phyloP scores from a whole-genome alignment of 2,888 invertebrate genomes.

The Amphipyra tragopoginis region DNA sequence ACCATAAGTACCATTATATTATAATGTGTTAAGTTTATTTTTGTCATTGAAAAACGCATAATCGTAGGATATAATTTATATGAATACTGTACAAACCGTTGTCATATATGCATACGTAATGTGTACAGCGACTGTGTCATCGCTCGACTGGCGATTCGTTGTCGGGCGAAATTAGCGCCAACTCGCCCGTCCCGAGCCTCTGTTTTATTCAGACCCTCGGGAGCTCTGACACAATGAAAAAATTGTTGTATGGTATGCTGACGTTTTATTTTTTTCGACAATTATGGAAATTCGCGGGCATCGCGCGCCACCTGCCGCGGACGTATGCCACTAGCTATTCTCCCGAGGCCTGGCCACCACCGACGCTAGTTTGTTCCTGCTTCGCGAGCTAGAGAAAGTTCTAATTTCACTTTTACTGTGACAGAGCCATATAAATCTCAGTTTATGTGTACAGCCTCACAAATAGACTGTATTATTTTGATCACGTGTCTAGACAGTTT shows the following conservation, averaged over 20 bases:
- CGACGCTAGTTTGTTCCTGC: conserved; percentile 67
- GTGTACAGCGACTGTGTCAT: conserved; percentile 69
- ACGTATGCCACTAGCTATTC: conserved; percentile 52
- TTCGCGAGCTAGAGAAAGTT: conserved; percentile 71
- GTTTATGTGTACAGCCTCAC: conserved; percentile 29
- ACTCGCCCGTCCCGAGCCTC: conserved; percentile 77
- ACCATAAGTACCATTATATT: conserved; percentile 11
- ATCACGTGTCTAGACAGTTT: conserved; percentile 54
- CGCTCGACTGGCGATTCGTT: conserved; percentile 72
- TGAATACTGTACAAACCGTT: conserved; percentile 16
- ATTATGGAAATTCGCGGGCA: conserved; percentile 81
- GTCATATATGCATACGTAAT: conserved; percentile 34
- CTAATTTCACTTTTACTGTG: conserved; percentile 75
- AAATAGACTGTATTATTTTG: conserved; percentile 54
- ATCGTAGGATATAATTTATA: conserved; percentile 17
- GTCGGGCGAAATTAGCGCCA: conserved; percentile 79
- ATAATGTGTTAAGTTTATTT: conserved; percentile 16
- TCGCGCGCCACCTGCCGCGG: conserved; percentile 78
- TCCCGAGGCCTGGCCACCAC: conserved; percentile 64
- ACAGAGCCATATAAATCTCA: conserved; percentile 43
- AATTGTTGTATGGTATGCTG: conserved; percentile 80
- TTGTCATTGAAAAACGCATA: conserved; percentile 14
- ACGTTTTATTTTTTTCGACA: conserved; percentile 76
- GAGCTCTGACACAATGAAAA: conserved; percentile 83
- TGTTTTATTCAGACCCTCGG: conserved; percentile 85